Evolutionary conservation across 2,113 vertebrate species (phyloP).

Genomic region (Shinisaurus crocodilurus): DNA sequence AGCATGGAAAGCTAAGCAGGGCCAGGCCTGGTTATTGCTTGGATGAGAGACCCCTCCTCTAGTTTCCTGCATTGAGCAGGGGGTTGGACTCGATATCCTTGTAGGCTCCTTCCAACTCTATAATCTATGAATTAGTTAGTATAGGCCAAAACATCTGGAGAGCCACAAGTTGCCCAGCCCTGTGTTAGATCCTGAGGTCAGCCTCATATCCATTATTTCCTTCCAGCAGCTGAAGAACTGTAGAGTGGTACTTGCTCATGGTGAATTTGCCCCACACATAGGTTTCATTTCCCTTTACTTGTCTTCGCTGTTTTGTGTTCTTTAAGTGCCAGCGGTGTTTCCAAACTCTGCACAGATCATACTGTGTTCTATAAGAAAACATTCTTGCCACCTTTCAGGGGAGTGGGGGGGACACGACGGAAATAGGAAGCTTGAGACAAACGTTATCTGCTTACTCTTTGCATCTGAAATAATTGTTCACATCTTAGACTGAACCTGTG

Average conservation of each 20-base stretch:
- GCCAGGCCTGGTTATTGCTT: no score
- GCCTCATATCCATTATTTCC: not conserved
- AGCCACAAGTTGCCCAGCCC: not conserved
- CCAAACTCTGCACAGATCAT: not conserved
- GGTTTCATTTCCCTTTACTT: not conserved
- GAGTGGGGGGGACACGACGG: no score
- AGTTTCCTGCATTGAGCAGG: no score
- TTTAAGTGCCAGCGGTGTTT: not conserved
- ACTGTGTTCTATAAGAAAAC: not conserved
- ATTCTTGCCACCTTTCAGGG: not conserved
- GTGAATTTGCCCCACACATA: not conserved
- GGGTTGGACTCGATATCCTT: no score
- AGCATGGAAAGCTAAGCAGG: no score
- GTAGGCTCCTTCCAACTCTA: no score
- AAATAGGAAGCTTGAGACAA: not conserved
- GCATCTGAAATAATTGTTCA: slow-evolving; percentile 1
- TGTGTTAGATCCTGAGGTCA: not conserved
- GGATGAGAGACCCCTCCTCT: no score
- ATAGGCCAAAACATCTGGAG: not conserved
- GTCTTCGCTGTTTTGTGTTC: not conserved
- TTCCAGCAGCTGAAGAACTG: not conserved
- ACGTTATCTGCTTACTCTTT: not conserved
- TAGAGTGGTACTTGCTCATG: not conserved
- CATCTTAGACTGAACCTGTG: not conserved
- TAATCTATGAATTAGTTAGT: no score